Conservation (phyloP, 2,113 vertebrate species). For the Pavo muticus region DNA sequence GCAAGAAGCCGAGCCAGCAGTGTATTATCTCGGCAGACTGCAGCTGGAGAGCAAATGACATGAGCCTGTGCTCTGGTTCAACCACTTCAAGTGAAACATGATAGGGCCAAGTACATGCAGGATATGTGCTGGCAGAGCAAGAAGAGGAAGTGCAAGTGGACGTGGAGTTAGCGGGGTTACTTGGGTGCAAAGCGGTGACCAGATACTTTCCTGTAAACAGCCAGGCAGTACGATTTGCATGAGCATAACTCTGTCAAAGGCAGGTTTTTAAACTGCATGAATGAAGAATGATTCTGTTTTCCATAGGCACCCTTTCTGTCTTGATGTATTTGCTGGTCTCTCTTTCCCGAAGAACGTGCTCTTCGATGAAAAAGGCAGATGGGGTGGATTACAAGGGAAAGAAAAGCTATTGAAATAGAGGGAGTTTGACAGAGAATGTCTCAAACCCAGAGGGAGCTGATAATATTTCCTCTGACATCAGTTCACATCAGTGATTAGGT, state of each 20-base stretch:
- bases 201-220: neutral
- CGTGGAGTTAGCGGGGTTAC: neutral
- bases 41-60: neutral
- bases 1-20: neutral
- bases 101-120: neutral
- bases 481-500: fast-evolving
- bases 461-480: neutral
- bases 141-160: neutral
- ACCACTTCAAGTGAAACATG: fast-evolving
- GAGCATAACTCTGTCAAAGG: neutral
- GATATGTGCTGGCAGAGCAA: neutral
- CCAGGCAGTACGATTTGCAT: neutral
- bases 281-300: no score
- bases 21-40: neutral
- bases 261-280: fast-evolving
- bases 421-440: neutral
- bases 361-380: neutral
- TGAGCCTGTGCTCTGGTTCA: neutral
- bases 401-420: neutral
- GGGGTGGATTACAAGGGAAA: neutral
- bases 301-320: neutral
- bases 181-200: neutral
- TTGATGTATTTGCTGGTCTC: fast-evolving
- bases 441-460: neutral
- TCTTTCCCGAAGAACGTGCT: neutral